A percentile compares a stretch with the other conserved stretches of the same genome.
Evolutionary conservation across 2,888 invertebrate genomes (phyloP).

Genomic region (Xanthorhoe spadicearia): DNA sequence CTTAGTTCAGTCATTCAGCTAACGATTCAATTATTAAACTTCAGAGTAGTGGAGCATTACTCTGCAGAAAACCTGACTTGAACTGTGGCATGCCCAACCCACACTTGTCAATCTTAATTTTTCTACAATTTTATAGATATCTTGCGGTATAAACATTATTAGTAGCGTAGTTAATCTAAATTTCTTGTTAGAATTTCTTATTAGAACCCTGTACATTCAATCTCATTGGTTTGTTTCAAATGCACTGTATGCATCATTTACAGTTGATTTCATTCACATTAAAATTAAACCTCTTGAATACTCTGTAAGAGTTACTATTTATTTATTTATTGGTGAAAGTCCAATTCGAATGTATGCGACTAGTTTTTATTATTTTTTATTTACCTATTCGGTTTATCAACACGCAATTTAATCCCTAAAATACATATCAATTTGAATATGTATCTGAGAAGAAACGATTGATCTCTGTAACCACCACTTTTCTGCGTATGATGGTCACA

Average conservation of each 20-base stretch:
- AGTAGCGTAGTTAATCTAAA: neutral
- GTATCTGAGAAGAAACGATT: conserved; percentile 63
- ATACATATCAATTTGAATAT: conserved; percentile 75
- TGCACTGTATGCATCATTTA: conserved; percentile 1
- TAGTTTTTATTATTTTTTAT: conserved; percentile 33
- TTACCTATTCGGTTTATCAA: conserved; percentile 40
- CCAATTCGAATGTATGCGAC: conserved; percentile 31
- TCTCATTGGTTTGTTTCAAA: neutral
- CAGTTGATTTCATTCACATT: conserved; percentile 4
- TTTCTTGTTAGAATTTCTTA: neutral
- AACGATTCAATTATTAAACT: neutral
- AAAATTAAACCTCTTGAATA: conserved; percentile 13
- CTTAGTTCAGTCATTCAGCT: neutral
- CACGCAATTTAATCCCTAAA: conserved; percentile 53
- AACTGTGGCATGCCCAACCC: neutral
- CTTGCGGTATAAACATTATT: neutral
- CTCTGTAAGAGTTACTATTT: conserved; percentile 26
- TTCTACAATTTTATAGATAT: neutral
- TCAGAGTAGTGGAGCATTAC: neutral
- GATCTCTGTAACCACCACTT: conserved; percentile 61
- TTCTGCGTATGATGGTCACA: conserved; percentile 62
- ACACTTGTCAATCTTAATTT: neutral
- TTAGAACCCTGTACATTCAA: neutral
- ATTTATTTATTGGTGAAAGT: conserved; percentile 34
- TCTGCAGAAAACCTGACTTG: neutral